phyloP scores from a whole-genome alignment of 2,888 invertebrate species.

The Limnephilus lunatus region DNA sequence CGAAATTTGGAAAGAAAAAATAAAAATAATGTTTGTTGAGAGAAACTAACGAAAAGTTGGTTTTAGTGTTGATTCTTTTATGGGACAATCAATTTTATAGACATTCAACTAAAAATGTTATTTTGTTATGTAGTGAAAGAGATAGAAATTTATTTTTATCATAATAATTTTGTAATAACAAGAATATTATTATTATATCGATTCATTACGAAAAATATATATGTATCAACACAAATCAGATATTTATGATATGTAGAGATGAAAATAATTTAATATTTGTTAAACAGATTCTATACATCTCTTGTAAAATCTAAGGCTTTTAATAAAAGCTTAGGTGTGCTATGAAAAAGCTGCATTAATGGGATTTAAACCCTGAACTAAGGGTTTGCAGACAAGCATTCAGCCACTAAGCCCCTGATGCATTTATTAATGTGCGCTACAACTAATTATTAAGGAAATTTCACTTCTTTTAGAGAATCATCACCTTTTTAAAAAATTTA shows the following conservation, averaged over 20 bases:
- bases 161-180: background rate
- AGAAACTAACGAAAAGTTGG: background rate
- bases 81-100: constrained; percentile 2
- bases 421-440: background rate
- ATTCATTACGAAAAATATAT: background rate
- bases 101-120: background rate
- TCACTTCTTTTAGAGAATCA: background rate
- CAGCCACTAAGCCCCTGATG: background rate
- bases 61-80: background rate
- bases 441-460: background rate
- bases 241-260: background rate
- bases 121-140: background rate
- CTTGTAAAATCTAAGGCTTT: background rate
- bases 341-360: background rate
- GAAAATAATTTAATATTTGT: background rate
- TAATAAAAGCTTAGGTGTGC: background rate
- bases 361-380: background rate
- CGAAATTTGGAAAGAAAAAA: background rate
- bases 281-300: background rate
- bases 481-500: background rate
- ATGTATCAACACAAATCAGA: background rate
- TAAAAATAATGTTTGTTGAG: background rate
- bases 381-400: background rate
- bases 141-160: background rate
- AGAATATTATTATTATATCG: background rate